Base-by-base conservation (phyloP, 2,797 vertebrate genomes). In the Liasis olivaceus region DNA sequence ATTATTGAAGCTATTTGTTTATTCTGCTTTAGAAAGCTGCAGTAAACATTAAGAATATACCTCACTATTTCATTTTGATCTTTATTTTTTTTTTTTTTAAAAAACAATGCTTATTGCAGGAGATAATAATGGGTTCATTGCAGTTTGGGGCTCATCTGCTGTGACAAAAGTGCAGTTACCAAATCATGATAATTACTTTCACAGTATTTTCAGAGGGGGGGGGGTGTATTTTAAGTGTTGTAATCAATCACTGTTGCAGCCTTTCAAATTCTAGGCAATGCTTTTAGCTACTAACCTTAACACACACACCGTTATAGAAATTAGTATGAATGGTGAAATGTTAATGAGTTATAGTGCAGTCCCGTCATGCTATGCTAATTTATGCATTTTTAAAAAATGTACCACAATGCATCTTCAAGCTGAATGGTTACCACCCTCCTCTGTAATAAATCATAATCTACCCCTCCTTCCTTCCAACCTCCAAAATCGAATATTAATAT, bases 401-500 rank as follows among this genome's bases (percentile, higher is more conserved):
- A 94, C 95, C 95, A 94, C 91, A 86, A 90, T 89, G 94, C 88
- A 96, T 91, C 94, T 94, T 95, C 93, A 88, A 95, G 4, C 1
- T 94, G 93, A 95, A 94, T 91, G 91, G 93, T 94, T 95, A 95
- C 92, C 95, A 89, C 95, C 95, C 91, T 96, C 88, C 93, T 96
- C 95, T 96, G 92, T 91, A 93, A 91, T 96, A 97, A 96, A 96
- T 95, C 31, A 9, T 94, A 93, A 95, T 95, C 95, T 94, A 95
- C 95, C 95, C 96, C 96, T 95, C 96, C 96, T 85, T 91, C 91
- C 89, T 95, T 93, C 96, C 97, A 63, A 64, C 86, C 89, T 97
- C 95, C 97, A 97, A 97, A 98, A 98, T 98, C 97, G 97, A 98
- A 97, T 98, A 98, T 98, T 97, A 98, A 98, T 98, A 98, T 98